Evolutionary conservation across 2,797 vertebrate species (phyloP), one percentile per base, ranked within the genome.

Genomic region (Gastrophryne carolinensis): DNA sequence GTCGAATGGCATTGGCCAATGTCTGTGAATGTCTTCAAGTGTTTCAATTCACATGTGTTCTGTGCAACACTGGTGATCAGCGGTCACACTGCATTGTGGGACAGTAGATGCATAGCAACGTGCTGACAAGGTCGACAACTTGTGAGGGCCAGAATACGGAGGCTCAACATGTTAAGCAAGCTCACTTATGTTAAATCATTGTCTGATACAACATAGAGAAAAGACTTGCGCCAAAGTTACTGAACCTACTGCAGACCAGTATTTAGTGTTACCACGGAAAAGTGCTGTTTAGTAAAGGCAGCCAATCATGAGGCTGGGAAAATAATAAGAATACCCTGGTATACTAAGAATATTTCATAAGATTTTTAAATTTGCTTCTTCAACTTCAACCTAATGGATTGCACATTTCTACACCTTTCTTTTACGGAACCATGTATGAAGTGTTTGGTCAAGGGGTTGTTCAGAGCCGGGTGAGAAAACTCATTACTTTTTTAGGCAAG

Each of bases 1-100:
- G 34, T 17, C 15, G 23, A 73, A 26, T 73, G 52, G 62, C 72
- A 24, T 58, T 37, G 15, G 26, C 24, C 52, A 27, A 37, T 10
- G 34, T 64, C 44, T 17, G 27, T 52, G 8, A 44, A 35, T 37
- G 44, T 29, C 41, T 50, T 52, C 19, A 26, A 63, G 61, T 63
- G 37, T 47, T 30, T 8, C 21, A 24, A 15, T 70, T 63, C 21
- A 32, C 30, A 21, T 4, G 58, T 44, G 35, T 21, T 41, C 61
- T 30, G 44, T 23, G 12, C n/a, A 57, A 34, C 3, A 11, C 13
- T 44, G 72, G 12, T 24, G 44, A 62, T 8, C 19, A 32, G 23
- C 37, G 34, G 50, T 73, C 71, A 73, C 56, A 62, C 12, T 64
- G 50, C 61, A 29, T 54, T 54, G 71, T 44, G 71, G 60, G 49